Evolutionary conservation across 1,140 invertebrate genomes (phyloP).

Genomic region (Euschistus heros): DNA sequence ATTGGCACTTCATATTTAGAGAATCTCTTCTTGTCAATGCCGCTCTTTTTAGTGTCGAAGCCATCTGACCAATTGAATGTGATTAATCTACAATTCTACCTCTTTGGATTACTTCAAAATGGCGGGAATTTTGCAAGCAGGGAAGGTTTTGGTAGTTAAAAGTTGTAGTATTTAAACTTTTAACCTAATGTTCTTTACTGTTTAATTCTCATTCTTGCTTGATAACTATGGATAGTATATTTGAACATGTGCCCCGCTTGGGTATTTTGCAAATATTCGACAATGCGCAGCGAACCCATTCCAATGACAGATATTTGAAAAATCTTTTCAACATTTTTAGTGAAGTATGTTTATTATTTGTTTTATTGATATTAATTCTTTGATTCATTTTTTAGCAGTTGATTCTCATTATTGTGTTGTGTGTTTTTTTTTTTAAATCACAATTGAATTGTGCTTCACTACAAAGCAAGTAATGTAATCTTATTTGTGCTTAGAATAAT

Average conservation of each 20-base stretch:
- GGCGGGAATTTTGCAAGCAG: too few species aligned
- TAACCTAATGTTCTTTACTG: too few species aligned
- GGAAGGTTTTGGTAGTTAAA: too few species aligned
- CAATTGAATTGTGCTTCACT: not conserved
- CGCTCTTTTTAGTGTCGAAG: too few species aligned
- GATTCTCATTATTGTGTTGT: not conserved
- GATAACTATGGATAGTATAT: constrained; percentile 7
- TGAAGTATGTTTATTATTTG: not conserved
- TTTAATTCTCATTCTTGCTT: too few species aligned
- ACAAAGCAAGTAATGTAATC: not conserved
- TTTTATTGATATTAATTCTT: not conserved
- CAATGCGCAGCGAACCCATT: not conserved
- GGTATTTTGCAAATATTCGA: constrained; percentile 15
- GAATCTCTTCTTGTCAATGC: too few species aligned
- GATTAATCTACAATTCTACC: too few species aligned
- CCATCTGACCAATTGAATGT: too few species aligned
- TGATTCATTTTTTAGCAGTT: not conserved
- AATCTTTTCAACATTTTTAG: not conserved
- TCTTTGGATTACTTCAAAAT: too few species aligned
- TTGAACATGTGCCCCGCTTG: not conserved
- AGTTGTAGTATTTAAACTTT: too few species aligned
- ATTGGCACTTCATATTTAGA: too few species aligned
- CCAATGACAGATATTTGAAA: constrained; percentile 11
- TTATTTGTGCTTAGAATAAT: not conserved
- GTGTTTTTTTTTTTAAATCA: not conserved